These are phyloP conservation scores for Dioctria rufipes DNA, from an alignment of 2,888 invertebrate genomes.

Conservation along the genomic window DNA sequence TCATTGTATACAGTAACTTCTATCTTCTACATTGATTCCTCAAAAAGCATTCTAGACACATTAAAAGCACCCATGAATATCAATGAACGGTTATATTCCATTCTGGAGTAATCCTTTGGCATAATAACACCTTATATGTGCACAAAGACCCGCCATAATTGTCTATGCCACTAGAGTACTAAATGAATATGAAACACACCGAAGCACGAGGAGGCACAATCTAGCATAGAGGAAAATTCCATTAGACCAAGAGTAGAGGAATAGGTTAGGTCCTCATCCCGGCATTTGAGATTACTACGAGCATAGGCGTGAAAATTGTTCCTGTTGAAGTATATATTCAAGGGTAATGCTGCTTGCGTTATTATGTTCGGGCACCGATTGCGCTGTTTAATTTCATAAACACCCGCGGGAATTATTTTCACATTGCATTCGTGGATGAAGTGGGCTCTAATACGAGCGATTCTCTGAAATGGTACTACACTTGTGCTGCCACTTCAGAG, in stretches of 20 bases:
- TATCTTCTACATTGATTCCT: too few relatives aligned
- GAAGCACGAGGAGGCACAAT: background rate
- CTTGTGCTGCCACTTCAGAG: background rate
- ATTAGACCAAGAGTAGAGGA: background rate
- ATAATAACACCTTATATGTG: background rate
- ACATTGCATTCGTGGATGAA: background rate
- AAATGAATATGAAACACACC: background rate
- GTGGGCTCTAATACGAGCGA: background rate
- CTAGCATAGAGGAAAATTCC: background rate
- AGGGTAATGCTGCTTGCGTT: background rate
- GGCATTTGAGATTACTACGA: background rate
- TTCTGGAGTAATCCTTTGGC: background rate
- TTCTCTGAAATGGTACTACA: background rate
- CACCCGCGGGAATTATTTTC: constrained; percentile 19
- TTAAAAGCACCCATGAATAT: background rate
- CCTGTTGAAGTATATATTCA: background rate
- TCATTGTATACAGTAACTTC: too few relatives aligned
- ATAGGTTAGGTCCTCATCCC: background rate
- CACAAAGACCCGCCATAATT: constrained; percentile 1
- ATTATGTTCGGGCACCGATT: background rate
- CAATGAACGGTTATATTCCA: background rate
- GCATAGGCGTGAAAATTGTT: background rate
- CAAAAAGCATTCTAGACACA: background rate
- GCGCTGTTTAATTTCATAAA: constrained; percentile 4
- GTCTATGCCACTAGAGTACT: background rate